phyloP scores from a whole-genome alignment of 2,113 vertebrate genomes.

The Equus quagga region DNA sequence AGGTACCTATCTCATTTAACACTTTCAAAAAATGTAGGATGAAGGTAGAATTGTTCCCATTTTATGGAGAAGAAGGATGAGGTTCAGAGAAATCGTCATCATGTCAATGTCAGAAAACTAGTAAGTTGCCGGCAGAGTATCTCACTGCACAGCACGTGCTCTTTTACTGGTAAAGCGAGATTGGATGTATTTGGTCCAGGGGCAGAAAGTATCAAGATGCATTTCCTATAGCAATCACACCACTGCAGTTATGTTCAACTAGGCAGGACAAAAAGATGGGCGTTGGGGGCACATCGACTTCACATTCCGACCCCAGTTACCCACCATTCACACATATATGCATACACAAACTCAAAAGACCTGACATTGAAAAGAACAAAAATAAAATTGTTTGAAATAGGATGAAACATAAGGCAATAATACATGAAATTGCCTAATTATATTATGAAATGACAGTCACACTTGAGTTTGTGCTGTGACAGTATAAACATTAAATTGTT shows the following conservation, averaged over 20 bases:
- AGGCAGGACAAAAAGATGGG: not conserved
- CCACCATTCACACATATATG: fast-evolving
- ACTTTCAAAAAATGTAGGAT: not conserved
- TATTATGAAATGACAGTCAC: not conserved
- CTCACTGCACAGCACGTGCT: not conserved
- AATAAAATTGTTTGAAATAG: not conserved
- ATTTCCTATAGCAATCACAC: not conserved
- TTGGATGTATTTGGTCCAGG: not conserved
- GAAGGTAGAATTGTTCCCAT: not conserved
- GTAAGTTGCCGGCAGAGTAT: not conserved
- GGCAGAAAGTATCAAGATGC: not conserved
- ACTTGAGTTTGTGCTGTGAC: not conserved
- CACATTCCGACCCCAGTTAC: fast-evolving
- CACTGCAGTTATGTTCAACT: not conserved
- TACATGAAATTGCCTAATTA: not conserved
- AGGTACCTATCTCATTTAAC: not conserved
- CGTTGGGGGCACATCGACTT: fast-evolving
- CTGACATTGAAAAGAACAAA: not conserved
- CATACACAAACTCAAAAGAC: not conserved
- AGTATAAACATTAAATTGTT: not conserved
- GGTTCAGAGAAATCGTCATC: not conserved
- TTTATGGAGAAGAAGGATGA: not conserved
- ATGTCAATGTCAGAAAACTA: not conserved
- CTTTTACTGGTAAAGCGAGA: not conserved
- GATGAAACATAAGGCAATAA: not conserved